Evolutionary conservation across 2,113 vertebrate species (phyloP), one percentile per base, ranked within the genome.

Genomic region (Henicopernis longicauda): DNA sequence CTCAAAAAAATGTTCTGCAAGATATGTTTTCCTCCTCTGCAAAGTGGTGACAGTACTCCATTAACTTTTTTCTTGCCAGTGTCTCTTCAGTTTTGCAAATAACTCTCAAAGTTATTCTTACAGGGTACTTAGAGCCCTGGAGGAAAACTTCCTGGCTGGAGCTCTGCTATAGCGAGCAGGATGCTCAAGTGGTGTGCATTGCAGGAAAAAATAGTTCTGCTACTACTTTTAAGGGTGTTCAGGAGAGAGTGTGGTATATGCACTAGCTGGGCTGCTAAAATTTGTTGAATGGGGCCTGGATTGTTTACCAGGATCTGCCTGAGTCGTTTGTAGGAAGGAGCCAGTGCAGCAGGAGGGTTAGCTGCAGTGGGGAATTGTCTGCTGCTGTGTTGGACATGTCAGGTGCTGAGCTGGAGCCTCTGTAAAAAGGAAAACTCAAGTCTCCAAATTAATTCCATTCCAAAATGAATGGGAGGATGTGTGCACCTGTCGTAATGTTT

Each of bases 151-250:
- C 26, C n/a, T 44, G n/a, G 15, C 54, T 38, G 47, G 40, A 74
- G 45, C 20, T 14, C 29, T 40, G 0, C 45, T 47, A 2, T 2
- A 13, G 59, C 1, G 1, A 40, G 54, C 26, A 29, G n/a, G 29
- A 20, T 25, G 27, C 5, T 6, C 1, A 27, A n/a, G 70, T 3
- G 3, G 38, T 9, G 34, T 12, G 11, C 5, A 3, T 0, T 34
- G 38, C 9, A 58, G 21, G 27, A 42, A 50, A 44, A 14, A 34
- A 5, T 10, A 26, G 32, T 16, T 58, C 15, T 45, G 44, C 50
- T 45, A 3, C 31, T 34, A 2, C 31, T 58, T 17, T 12, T 40
- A 29, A 25, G 34, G 19, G 5, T 21, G 36, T 16, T 29, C 6
- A 8, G 82, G 49, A 25, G 31, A 9, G 7, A 15, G 23, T 2